phyloP scores from a whole-genome alignment of 2,797 vertebrate species.

The Platyrinchus mystaceus region DNA sequence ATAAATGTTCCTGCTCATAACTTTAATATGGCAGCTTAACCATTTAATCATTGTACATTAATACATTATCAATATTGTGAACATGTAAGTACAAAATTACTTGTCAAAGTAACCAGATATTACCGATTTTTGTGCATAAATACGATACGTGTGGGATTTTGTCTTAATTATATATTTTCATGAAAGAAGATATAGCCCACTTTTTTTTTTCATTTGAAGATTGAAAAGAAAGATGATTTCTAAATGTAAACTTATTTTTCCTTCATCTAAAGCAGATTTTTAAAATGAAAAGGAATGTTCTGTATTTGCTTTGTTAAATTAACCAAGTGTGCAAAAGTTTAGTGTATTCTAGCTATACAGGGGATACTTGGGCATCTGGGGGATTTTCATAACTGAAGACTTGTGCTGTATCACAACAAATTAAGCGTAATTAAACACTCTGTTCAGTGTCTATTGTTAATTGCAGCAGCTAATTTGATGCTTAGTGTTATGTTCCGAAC shows the following conservation, averaged over 20 bases:
- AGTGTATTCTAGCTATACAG: background rate
- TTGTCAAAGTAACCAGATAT: slow-evolving; percentile 73
- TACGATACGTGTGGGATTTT: slow-evolving; percentile 18
- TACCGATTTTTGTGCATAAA: slow-evolving; percentile 67
- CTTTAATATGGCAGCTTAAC: slow-evolving; percentile 74
- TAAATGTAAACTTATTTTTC: background rate
- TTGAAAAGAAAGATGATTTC: background rate
- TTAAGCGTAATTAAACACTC: slow-evolving; percentile 69
- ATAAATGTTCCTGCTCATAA: slow-evolving; percentile 60
- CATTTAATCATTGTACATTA: slow-evolving; percentile 76
- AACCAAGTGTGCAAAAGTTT: slow-evolving; percentile 49
- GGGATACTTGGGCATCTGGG: slow-evolving; percentile 23
- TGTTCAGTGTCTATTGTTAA: slow-evolving; percentile 73
- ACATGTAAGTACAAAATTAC: slow-evolving; percentile 74
- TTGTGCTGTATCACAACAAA: slow-evolving; percentile 63
- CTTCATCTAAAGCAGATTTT: background rate
- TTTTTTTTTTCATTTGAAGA: background rate
- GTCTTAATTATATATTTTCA: slow-evolving; percentile 49
- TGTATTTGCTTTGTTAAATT: slow-evolving; percentile 2
- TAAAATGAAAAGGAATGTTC: slow-evolving; percentile 12
- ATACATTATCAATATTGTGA: slow-evolving; percentile 77
- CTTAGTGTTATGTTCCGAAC: slow-evolving; percentile 54
- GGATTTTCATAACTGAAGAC: slow-evolving; percentile 57
- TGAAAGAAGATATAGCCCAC: background rate
- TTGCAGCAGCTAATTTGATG: slow-evolving; percentile 72